Conservation (phyloP, 1,140 invertebrate genomes). For the Meloidogyne hapla region DNA sequence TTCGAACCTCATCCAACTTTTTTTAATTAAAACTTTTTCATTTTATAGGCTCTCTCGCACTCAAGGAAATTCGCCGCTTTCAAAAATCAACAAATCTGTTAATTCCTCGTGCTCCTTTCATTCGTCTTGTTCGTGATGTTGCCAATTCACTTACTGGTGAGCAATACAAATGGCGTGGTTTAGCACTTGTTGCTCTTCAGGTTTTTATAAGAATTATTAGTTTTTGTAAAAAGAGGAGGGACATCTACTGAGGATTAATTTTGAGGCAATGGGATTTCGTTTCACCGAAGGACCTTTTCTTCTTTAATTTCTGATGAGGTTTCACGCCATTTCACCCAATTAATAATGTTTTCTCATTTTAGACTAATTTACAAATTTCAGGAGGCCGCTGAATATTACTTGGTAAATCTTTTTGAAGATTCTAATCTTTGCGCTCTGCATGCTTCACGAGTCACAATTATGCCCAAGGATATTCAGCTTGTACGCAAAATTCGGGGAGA, state of each 20-base stretch:
- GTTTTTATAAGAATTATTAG: constrained; percentile 6
- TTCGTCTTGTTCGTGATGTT: constrained; percentile 72
- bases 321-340: constrained; percentile 67
- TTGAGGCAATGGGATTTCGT: too few species aligned
- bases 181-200: constrained; percentile 73
- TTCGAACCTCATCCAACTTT: not conserved
- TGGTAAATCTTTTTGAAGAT: constrained; percentile 65
- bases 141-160: constrained; percentile 73
- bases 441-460: constrained; percentile 64
- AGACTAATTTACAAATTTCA: constrained; percentile 73
- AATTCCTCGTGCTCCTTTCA: constrained; percentile 67
- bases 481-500: constrained; percentile 59
- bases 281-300: too few species aligned
- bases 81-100: constrained; percentile 76
- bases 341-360: constrained; percentile 68
- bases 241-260: too few species aligned
- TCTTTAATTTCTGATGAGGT: too few species aligned
- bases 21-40: not conserved
- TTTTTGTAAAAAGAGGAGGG: too few species aligned
- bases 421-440: constrained; percentile 64
- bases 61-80: constrained; percentile 69
- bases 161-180: constrained; percentile 77
- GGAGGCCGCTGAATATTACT: constrained; percentile 64
- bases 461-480: constrained; percentile 63
- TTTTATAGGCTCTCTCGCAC: constrained; percentile 51